phyloP scores from a whole-genome alignment of 2,797 vertebrate genomes.

The Margarornis squamiger region DNA sequence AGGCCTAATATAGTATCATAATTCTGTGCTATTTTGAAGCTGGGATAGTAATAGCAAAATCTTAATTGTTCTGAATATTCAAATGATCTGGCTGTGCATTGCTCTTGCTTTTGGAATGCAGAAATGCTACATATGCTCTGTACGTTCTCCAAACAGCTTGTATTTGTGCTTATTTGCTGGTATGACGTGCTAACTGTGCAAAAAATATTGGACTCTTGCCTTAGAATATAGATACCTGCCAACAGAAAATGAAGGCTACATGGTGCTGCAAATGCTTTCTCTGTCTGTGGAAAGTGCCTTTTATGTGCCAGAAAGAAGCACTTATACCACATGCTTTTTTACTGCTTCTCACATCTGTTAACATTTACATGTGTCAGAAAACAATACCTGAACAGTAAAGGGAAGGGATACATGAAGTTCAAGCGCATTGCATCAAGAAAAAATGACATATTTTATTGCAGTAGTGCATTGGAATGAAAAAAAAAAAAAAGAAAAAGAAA shows the following conservation, averaged over 20 bases:
- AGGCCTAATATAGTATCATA: background rate
- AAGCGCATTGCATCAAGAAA: slow-evolving; percentile 30
- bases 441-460: background rate
- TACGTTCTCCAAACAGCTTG: slow-evolving; percentile 53
- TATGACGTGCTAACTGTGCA: slow-evolving; percentile 64
- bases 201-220: slow-evolving; percentile 49
- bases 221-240: slow-evolving; percentile 62
- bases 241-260: slow-evolving; percentile 59
- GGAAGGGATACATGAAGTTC: slow-evolving; percentile 36
- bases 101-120: slow-evolving; percentile 31
- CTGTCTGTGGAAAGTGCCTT: slow-evolving; percentile 61
- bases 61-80: slow-evolving; percentile 38
- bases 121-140: slow-evolving; percentile 37
- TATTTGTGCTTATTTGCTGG: slow-evolving; percentile 66
- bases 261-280: slow-evolving; percentile 44
- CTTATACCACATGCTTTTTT: slow-evolving; percentile 54
- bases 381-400: slow-evolving; percentile 62
- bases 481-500: background rate
- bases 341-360: slow-evolving; percentile 63
- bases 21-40: slow-evolving; percentile 16
- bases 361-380: slow-evolving; percentile 59
- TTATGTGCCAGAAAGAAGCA: slow-evolving; percentile 55
- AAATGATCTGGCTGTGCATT: slow-evolving; percentile 10
- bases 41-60: background rate
- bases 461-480: background rate